A percentile compares a stretch with the other conserved stretches of the same genome.
phyloP scores from a whole-genome alignment of 1,140 invertebrate genomes.

The Caenorhabditis tropicalis region DNA sequence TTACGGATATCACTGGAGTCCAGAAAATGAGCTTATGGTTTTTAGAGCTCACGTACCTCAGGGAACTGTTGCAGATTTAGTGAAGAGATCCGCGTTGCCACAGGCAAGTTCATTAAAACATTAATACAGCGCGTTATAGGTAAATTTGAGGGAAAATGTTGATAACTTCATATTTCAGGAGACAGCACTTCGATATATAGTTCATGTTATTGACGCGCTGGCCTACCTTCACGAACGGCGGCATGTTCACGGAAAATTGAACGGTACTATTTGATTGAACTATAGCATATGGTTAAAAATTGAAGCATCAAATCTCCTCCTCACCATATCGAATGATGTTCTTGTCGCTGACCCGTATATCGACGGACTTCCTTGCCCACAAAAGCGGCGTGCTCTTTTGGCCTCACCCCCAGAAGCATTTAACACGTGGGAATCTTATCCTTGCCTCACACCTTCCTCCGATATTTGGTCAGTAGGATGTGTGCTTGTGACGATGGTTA shows the following conservation, averaged over 20 bases:
- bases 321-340: constrained; percentile 57
- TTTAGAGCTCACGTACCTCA: constrained; percentile 31
- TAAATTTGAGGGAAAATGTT: neutral
- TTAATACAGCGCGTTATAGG: neutral
- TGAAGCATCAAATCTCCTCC: constrained; percentile 55
- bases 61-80: constrained; percentile 41
- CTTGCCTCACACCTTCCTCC: constrained; percentile 18
- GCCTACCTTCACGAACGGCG: constrained; percentile 45
- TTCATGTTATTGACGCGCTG: constrained; percentile 47
- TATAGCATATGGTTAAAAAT: neutral
- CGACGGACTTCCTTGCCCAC: constrained; percentile 30
- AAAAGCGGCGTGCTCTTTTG: constrained; percentile 24
- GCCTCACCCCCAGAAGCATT: constrained; percentile 45
- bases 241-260: constrained; percentile 51
- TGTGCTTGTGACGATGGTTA: constrained; percentile 57
- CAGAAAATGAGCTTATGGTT: neutral
- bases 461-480: constrained; percentile 58
- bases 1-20: constrained; percentile 17
- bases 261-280: neutral
- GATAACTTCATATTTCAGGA: neutral
- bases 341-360: constrained; percentile 47
- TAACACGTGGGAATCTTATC: neutral
- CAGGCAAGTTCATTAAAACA: neutral
- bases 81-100: constrained; percentile 10
- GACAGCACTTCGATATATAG: constrained; percentile 40